These are phyloP conservation scores for Thermophis baileyi DNA, from an alignment of 2,113 vertebrate genomes.

Conservation along the genomic window DNA sequence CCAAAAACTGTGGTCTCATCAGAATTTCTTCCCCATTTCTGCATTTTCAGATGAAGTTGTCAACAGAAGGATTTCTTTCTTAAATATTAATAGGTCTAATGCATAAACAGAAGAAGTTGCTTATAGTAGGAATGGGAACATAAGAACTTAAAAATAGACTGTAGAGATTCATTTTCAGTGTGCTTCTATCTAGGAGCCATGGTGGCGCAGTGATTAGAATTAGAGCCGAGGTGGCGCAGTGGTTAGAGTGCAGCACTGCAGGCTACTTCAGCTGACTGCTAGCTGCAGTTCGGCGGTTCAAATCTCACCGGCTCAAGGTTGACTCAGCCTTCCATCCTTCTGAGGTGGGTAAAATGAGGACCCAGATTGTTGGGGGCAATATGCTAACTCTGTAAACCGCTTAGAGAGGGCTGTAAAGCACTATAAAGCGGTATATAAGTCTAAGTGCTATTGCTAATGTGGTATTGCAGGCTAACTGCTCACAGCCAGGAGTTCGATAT, in stretches of 20 bases:
- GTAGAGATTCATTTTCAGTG: neutral
- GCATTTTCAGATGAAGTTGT: neutral
- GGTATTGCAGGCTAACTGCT: too few relatives aligned
- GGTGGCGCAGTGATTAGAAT: neutral
- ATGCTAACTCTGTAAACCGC: neutral
- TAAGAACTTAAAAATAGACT: neutral
- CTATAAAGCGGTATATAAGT: neutral
- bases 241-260: too few relatives aligned
- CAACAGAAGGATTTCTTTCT: neutral
- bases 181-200: neutral
- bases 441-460: neutral
- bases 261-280: too few relatives aligned
- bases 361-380: neutral
- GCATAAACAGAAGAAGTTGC: neutral
- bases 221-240: too few relatives aligned
- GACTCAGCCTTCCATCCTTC: neutral
- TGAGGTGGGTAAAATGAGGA: neutral
- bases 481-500: too few relatives aligned
- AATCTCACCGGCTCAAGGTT: too few relatives aligned
- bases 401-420: neutral
- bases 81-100: neutral
- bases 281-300: too few relatives aligned
- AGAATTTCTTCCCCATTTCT: neutral
- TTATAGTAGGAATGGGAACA: neutral
- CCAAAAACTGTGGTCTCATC: neutral